Conservation (phyloP, 2,113 vertebrate genomes). For the Dasyurus viverrinus region DNA sequence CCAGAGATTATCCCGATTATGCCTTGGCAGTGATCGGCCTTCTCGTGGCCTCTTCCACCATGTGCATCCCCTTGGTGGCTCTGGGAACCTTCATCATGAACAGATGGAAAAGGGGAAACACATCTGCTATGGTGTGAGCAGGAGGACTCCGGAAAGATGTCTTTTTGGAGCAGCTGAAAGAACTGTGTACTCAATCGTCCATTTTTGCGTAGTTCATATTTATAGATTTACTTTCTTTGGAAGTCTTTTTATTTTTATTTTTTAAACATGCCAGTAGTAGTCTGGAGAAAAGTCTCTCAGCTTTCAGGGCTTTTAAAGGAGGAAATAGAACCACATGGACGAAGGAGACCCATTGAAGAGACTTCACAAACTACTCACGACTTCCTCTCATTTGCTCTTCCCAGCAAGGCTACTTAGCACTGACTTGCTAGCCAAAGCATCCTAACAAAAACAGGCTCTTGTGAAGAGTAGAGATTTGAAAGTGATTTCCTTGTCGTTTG, state of each 20-base stretch:
- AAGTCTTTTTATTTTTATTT: slow-evolving; percentile 47
- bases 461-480: background rate
- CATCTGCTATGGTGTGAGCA: slow-evolving; percentile 60
- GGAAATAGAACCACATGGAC: background rate
- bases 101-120: slow-evolving; percentile 66
- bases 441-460: too few species aligned
- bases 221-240: slow-evolving; percentile 27
- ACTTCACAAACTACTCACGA: fast-evolving
- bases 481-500: background rate
- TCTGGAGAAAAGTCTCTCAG: background rate
- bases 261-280: background rate
- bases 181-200: background rate
- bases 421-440: background rate
- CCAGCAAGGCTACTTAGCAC: fast-evolving
- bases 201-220: slow-evolving; percentile 48
- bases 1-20: slow-evolving; percentile 87
- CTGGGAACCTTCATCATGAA: slow-evolving; percentile 81
- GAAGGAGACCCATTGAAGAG: background rate
- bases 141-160: slow-evolving; percentile 37
- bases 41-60: slow-evolving; percentile 86
- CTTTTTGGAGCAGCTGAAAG: slow-evolving; percentile 64
- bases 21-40: slow-evolving; percentile 89
- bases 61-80: slow-evolving; percentile 91
- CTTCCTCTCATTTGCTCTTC: too few species aligned
- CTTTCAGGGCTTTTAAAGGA: background rate